A percentile compares a stretch with the other conserved stretches of the same genome.
Evolutionary conservation across 2,888 invertebrate genomes (phyloP).

Genomic region (Mimas tiliae): DNA sequence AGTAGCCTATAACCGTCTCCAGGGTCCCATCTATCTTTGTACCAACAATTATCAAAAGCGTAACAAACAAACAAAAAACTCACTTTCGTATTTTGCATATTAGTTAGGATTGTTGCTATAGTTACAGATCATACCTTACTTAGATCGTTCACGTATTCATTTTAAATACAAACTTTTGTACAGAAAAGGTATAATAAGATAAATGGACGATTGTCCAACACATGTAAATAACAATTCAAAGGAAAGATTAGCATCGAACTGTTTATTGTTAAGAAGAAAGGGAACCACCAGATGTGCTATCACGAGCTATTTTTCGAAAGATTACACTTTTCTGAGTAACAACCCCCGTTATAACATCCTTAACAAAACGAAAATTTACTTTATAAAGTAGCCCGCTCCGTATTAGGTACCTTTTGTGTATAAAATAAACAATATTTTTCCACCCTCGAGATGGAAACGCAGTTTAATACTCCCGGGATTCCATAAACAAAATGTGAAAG

Average conservation of each 20-base stretch:
- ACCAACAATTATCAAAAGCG: no score
- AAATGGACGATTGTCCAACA: not conserved
- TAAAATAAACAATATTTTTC: conserved; percentile 62
- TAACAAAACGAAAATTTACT: conserved; percentile 59
- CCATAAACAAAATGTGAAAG: conserved; percentile 42
- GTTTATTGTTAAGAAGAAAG: conserved; percentile 24
- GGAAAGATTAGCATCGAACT: conserved; percentile 20
- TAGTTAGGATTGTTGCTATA: no score
- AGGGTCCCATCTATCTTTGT: no score
- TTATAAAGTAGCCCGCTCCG: conserved; percentile 54
- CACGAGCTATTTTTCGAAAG: conserved; percentile 55
- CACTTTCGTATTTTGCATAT: no score
- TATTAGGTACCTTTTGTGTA: conserved; percentile 61
- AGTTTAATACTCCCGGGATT: conserved; percentile 51
- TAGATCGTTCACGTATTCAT: not conserved
- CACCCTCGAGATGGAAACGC: conserved; percentile 46
- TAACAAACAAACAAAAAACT: no score
- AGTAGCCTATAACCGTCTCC: no score
- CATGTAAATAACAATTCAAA: conserved; percentile 4
- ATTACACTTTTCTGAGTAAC: conserved; percentile 58
- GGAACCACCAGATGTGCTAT: conserved; percentile 57
- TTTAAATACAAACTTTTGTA: no score
- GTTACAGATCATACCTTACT: not conserved
- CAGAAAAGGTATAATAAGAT: not conserved
- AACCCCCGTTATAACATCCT: conserved; percentile 50